Percentiles rank a stretch among this genome's conserved stretches.
phyloP scores from a whole-genome alignment of 2,113 vertebrate species.

The Propithecus coquereli region DNA sequence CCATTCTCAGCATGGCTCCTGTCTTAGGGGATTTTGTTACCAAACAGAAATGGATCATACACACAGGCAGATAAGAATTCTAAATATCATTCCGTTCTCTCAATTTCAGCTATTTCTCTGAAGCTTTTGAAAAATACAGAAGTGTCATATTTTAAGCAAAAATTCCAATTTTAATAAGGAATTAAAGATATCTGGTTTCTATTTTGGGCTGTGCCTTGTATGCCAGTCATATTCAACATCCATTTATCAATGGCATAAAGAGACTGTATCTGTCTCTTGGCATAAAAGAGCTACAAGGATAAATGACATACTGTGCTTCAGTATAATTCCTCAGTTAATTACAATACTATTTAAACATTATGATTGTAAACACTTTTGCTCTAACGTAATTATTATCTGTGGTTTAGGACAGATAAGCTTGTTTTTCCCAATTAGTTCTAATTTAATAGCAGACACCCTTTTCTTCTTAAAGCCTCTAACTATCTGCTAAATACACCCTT shows the following conservation, averaged over 20 bases:
- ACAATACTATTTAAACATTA: neutral
- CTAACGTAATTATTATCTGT: constrained; percentile 15
- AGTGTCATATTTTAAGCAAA: neutral
- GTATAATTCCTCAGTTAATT: constrained; percentile 15
- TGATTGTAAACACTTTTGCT: constrained; percentile 7
- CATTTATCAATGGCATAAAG: neutral
- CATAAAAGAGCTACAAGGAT: neutral
- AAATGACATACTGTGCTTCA: neutral
- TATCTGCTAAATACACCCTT: constrained; percentile 53
- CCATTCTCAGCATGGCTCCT: neutral
- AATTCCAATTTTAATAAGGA: neutral
- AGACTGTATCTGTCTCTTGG: neutral
- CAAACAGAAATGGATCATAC: neutral
- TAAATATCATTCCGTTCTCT: neutral
- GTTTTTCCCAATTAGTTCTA: constrained; percentile 45
- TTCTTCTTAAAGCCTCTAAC: constrained; percentile 32
- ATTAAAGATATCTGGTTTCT: neutral
- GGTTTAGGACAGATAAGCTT: constrained; percentile 34
- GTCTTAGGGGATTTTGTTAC: neutral
- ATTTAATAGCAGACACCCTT: constrained; percentile 38
- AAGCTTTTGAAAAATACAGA: neutral
- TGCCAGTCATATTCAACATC: neutral
- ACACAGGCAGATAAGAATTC: neutral
- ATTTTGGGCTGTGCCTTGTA: neutral
- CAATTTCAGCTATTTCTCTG: neutral